A percentile compares a stretch with the other conserved stretches of the same genome.
Conservation (phyloP, 2,888 invertebrate genomes). For the Noctua fimbriata region DNA sequence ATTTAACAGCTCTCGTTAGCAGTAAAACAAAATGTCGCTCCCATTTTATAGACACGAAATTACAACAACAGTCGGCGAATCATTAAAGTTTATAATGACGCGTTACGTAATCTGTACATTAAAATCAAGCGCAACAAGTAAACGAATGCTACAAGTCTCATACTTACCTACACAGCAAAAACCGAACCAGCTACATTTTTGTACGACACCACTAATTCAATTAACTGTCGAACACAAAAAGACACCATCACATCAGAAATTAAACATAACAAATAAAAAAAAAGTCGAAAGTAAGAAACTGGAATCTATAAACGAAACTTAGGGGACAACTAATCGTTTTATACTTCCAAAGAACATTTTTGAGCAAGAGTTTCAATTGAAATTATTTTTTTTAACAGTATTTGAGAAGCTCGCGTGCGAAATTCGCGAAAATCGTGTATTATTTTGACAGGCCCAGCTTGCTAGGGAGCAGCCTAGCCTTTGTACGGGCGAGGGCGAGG, state of each 20-base stretch:
- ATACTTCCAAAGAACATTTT: slow-evolving; percentile 54
- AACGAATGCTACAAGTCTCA: slow-evolving; percentile 78
- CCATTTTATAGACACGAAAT: slow-evolving; percentile 42
- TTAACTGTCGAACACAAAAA: slow-evolving; percentile 72
- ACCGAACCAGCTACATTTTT: slow-evolving; percentile 81
- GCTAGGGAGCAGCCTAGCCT: slow-evolving; percentile 81
- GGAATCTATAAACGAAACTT: slow-evolving; percentile 48
- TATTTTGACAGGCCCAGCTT: slow-evolving; percentile 86
- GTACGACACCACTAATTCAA: slow-evolving; percentile 73
- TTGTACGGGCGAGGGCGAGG: slow-evolving; percentile 79
- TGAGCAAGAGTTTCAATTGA: slow-evolving; percentile 2
- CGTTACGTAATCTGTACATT: slow-evolving; percentile 83
- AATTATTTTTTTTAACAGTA: slow-evolving; percentile 50
- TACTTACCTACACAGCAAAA: slow-evolving; percentile 73
- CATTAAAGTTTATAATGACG: slow-evolving; percentile 73
- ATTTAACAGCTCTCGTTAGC: slow-evolving; percentile 24
- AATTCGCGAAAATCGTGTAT: slow-evolving; percentile 78
- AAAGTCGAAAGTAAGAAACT: slow-evolving; percentile 51
- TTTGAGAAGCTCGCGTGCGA: slow-evolving; percentile 70
- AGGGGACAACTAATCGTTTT: slow-evolving; percentile 23
- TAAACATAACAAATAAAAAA: slow-evolving; percentile 66
- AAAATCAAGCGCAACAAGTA: slow-evolving; percentile 86
- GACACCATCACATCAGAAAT: slow-evolving; percentile 72
- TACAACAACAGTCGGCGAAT: slow-evolving; percentile 48
- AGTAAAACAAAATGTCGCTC: slow-evolving; percentile 36